A percentile compares a stretch with the other conserved stretches of the same genome.
phyloP scores from a whole-genome alignment of 1,140 invertebrate species.

The Caenorhabditis tropicalis region DNA sequence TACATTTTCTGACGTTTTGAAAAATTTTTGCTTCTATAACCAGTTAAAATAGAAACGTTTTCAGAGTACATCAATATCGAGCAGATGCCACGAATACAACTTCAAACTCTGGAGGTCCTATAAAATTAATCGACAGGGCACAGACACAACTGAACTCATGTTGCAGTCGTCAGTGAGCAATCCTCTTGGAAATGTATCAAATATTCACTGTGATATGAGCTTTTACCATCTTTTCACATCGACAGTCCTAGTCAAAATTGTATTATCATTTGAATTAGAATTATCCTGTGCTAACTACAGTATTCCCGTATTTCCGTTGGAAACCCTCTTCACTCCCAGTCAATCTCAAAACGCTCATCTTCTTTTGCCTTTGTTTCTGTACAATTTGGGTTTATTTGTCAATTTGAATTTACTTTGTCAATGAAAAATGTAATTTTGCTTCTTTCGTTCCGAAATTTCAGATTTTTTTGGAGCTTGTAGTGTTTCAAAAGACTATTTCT shows the following conservation, averaged over 20 bases:
- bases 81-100: constrained; percentile 36
- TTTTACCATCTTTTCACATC: background rate
- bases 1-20: no score
- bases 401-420: background rate
- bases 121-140: constrained; percentile 42
- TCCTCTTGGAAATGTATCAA: background rate
- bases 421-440: background rate
- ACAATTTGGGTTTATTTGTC: constrained; percentile 8
- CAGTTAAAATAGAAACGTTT: background rate
- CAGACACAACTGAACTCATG: constrained; percentile 52
- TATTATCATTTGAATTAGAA: background rate
- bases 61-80: constrained; percentile 17
- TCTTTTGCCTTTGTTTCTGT: constrained; percentile 26
- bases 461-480: background rate
- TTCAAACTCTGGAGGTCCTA: background rate
- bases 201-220: constrained; percentile 11
- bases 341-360: constrained; percentile 4
- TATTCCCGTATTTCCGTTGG: background rate
- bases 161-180: constrained; percentile 40
- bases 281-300: background rate
- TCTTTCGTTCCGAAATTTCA: background rate
- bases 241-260: background rate
- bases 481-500: background rate
- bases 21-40: background rate
- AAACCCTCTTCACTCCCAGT: background rate